phyloP scores from a whole-genome alignment of 2,797 vertebrate species.

The Phataginus tricuspis region DNA sequence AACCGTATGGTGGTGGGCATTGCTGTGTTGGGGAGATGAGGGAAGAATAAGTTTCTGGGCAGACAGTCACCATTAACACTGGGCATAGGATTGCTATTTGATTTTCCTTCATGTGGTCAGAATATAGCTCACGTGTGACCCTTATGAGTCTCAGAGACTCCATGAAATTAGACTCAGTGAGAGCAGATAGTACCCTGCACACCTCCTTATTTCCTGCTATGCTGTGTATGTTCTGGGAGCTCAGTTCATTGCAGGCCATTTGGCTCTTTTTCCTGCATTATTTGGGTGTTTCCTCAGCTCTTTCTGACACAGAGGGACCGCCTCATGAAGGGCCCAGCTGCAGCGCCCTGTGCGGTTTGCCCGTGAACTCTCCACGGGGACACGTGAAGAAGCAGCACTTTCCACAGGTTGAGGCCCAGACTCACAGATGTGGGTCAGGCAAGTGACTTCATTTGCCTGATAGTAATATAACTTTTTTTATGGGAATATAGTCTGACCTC shows the following conservation, averaged over 20 bases:
- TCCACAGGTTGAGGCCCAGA: neutral
- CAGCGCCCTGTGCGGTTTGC: too few species aligned
- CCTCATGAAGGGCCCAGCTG: neutral
- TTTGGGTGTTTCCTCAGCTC: constrained; percentile 3
- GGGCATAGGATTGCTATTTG: neutral
- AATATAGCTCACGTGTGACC: neutral
- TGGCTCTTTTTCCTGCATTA: neutral
- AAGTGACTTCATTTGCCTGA: neutral
- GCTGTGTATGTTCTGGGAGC: neutral
- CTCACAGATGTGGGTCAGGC: neutral
- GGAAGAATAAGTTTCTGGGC: neutral
- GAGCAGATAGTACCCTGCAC: neutral
- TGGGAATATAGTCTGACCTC: neutral
- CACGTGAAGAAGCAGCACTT: neutral
- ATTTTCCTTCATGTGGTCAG: neutral
- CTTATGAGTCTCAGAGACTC: neutral
- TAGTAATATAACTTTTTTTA: neutral
- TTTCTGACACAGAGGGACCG: neutral
- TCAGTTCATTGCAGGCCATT: neutral
- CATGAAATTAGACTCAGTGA: neutral
- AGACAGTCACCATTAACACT: neutral
- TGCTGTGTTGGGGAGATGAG: neutral
- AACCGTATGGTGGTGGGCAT: neutral
- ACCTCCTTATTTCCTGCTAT: neutral
- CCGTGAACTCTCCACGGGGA: neutral